Percentiles rank a stretch among this genome's conserved stretches.
phyloP scores from a whole-genome alignment of 2,797 vertebrate species.

The Megaceryle alcyon region DNA sequence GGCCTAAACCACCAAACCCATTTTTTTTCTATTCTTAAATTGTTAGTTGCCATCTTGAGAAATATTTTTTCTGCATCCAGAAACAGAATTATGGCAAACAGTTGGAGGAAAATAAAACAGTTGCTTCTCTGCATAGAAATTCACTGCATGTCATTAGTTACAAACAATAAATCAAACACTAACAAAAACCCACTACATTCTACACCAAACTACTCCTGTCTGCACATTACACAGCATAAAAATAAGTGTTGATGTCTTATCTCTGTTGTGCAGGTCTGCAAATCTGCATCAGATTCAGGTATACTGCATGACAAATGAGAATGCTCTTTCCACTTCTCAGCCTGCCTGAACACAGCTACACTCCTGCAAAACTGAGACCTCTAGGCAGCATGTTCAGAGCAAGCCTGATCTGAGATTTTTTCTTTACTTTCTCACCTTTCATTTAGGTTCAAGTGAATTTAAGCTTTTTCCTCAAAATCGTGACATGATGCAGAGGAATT shows the following conservation, averaged over 20 bases:
- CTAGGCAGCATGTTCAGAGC: background rate
- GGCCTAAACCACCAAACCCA: background rate
- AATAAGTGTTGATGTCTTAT: background rate
- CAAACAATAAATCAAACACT: slow-evolving; percentile 20
- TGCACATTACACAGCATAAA: background rate
- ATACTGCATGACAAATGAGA: slow-evolving; percentile 2
- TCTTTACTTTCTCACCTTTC: background rate
- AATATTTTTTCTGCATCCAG: background rate
- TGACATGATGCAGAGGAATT: background rate
- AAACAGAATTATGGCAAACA: background rate
- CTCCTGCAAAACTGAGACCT: background rate
- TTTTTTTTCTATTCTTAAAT: background rate
- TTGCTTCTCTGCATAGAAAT: background rate
- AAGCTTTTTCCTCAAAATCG: background rate
- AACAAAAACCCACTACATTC: background rate
- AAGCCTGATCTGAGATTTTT: background rate
- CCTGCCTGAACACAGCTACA: background rate
- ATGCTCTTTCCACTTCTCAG: background rate
- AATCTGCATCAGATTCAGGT: slow-evolving; percentile 38
- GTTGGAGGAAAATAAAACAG: background rate
- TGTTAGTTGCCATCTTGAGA: background rate
- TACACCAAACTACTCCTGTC: background rate
- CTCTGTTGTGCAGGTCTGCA: slow-evolving; percentile 29
- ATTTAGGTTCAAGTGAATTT: background rate
- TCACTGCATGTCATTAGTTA: background rate